Evolutionary conservation across 2,113 vertebrate species (phyloP).

Genomic region (Rhynchopsitta pachyrhyncha): DNA sequence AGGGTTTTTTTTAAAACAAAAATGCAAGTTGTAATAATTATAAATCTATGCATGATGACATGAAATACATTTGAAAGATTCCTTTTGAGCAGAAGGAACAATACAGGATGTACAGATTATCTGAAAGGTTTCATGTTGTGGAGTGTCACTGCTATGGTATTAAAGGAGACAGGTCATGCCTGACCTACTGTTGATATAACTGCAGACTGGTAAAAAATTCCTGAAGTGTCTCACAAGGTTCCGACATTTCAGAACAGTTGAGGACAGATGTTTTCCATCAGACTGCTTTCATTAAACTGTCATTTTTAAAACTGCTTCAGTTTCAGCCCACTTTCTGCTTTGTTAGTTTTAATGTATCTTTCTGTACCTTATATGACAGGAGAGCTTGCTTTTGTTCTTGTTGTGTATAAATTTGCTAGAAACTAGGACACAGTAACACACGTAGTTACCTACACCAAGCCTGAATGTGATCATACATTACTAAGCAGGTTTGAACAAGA

Average conservation of each 20-base stretch:
- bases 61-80: neutral
- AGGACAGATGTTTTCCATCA: conserved; percentile 69
- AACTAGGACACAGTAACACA: neutral
- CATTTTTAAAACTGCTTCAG: conserved; percentile 69
- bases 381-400: conserved; percentile 50
- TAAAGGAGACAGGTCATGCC: conserved; percentile 14
- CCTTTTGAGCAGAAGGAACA: neutral
- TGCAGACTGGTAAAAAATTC: conserved; percentile 19
- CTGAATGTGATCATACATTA: neutral
- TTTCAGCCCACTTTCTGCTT: conserved; percentile 64
- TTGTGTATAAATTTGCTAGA: conserved; percentile 20
- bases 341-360: conserved; percentile 71
- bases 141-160: neutral
- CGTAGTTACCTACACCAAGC: neutral
- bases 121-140: neutral
- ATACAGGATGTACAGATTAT: neutral
- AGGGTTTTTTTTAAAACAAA: neutral
- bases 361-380: conserved; percentile 37
- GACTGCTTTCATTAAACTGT: conserved; percentile 76
- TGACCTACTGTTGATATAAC: conserved; percentile 39
- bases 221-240: conserved; percentile 24
- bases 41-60: neutral
- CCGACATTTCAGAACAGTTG: conserved; percentile 45
- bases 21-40: neutral
- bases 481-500: neutral